These are phyloP conservation scores for Cephus rjabovi DNA, from an alignment of 2,888 invertebrate species.

Conservation along the genomic window DNA sequence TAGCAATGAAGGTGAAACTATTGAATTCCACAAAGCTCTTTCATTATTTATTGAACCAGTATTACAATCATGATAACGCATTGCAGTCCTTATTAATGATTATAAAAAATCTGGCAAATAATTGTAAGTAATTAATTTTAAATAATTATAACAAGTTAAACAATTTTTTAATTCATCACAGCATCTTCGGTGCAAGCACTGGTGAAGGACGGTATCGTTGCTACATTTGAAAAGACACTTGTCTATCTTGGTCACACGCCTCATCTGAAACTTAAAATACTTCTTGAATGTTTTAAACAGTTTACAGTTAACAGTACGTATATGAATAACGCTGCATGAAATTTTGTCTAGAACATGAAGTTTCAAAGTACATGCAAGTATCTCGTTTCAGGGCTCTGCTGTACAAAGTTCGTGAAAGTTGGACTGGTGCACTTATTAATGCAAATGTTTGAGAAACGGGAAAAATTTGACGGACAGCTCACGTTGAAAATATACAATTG, in stretches of 20 bases:
- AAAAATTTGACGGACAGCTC: slow-evolving; percentile 74
- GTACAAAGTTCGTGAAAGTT: slow-evolving; percentile 74
- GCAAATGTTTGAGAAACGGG: slow-evolving; percentile 75
- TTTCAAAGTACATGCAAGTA: background rate
- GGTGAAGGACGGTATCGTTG: slow-evolving; percentile 72
- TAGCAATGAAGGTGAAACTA: slow-evolving; percentile 75
- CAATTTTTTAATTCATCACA: slow-evolving; percentile 59
- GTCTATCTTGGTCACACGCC: slow-evolving; percentile 73
- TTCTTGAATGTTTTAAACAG: slow-evolving; percentile 76
- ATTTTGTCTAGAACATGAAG: background rate
- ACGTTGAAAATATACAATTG: slow-evolving; percentile 73
- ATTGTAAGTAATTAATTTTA: slow-evolving; percentile 65
- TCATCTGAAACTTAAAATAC: slow-evolving; percentile 73
- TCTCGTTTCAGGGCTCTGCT: slow-evolving; percentile 71
- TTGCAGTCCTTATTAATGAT: slow-evolving; percentile 72
- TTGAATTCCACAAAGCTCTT: slow-evolving; percentile 73
- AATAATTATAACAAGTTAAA: background rate
- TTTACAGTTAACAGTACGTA: slow-evolving; percentile 76
- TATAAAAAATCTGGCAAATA: slow-evolving; percentile 73
- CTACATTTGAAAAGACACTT: slow-evolving; percentile 73
- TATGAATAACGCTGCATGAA: background rate
- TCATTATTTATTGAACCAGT: slow-evolving; percentile 72
- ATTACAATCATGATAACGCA: slow-evolving; percentile 72
- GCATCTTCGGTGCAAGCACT: slow-evolving; percentile 66
- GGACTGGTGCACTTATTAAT: slow-evolving; percentile 71